A percentile compares a stretch with the other conserved stretches of the same genome.
Evolutionary conservation across 2,113 vertebrate genomes (phyloP).

Genomic region (Tetrax tetrax): DNA sequence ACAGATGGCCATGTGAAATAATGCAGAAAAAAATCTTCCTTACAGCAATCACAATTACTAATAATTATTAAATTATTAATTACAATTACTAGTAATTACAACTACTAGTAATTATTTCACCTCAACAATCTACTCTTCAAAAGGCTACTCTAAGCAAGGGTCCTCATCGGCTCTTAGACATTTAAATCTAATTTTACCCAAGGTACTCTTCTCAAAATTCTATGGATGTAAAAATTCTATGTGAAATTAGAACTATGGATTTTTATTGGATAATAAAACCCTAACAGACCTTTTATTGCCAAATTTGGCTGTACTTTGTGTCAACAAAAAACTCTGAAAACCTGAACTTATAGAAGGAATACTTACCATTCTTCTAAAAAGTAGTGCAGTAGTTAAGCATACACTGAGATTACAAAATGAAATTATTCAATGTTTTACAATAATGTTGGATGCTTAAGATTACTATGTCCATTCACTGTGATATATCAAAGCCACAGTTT

Average conservation of each 20-base stretch:
- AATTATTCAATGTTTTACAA: neutral
- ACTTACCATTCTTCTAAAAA: neutral
- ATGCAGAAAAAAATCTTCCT: neutral
- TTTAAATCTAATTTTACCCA: neutral
- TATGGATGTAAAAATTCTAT: neutral
- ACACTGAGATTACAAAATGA: neutral
- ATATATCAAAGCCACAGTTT: neutral
- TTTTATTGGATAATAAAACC: neutral
- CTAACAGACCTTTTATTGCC: neutral
- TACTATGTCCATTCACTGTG: neutral
- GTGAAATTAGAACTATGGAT: neutral
- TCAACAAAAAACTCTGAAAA: neutral
- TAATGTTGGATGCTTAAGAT: neutral
- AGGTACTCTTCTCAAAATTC: neutral
- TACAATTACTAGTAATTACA: neutral
- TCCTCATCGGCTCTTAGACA: neutral
- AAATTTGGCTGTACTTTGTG: neutral
- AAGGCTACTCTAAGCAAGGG: neutral
- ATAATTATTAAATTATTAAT: neutral
- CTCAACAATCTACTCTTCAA: neutral
- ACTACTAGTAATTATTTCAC: neutral
- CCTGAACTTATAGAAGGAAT: neutral
- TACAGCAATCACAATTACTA: neutral
- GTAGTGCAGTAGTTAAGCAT: neutral
- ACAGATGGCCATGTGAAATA: neutral